A percentile compares a stretch with the other conserved stretches of the same genome.
These are phyloP conservation scores for Scotopteryx bipunctaria DNA, from an alignment of 2,888 invertebrate genomes.

Conservation along the genomic window DNA sequence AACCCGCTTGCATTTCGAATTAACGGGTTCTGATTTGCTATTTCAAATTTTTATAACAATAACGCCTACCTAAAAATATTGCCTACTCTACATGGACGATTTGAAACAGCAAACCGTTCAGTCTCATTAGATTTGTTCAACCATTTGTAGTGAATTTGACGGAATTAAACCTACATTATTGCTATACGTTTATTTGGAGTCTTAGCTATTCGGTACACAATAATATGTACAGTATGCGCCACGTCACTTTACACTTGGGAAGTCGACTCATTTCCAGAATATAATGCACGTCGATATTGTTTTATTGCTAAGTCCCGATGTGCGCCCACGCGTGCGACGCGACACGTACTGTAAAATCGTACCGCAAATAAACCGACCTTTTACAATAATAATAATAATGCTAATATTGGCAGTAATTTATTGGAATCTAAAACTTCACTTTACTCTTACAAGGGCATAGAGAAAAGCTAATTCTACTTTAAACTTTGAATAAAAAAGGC, in stretches of 20 bases:
- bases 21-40: conserved; percentile 27
- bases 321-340: not conserved
- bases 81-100: conserved; percentile 27
- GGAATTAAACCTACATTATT: conserved; percentile 11
- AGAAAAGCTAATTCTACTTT: conserved; percentile 33
- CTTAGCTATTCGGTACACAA: conserved; percentile 7
- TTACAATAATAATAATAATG: conserved; percentile 26
- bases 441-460: conserved; percentile 36
- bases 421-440: conserved; percentile 34
- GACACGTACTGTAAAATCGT: conserved; percentile 18
- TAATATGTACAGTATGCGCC: conserved; percentile 10
- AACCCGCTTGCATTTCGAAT: not conserved
- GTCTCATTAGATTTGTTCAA: conserved; percentile 30
- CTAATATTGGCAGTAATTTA: conserved; percentile 38
- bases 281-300: too few species aligned
- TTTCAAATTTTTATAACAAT: conserved; percentile 29
- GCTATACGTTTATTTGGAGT: conserved; percentile 14
- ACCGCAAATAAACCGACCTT: conserved; percentile 32
- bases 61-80: conserved; percentile 28
- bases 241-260: not conserved
- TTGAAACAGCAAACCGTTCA: conserved; percentile 34
- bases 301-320: too few species aligned
- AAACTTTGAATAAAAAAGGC: conserved; percentile 26
- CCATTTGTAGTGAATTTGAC: conserved; percentile 5
- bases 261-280: not conserved